A percentile compares a stretch with the other conserved stretches of the same genome.
Conservation (phyloP, 2,888 invertebrate genomes). For the Anthrax anthrax region DNA sequence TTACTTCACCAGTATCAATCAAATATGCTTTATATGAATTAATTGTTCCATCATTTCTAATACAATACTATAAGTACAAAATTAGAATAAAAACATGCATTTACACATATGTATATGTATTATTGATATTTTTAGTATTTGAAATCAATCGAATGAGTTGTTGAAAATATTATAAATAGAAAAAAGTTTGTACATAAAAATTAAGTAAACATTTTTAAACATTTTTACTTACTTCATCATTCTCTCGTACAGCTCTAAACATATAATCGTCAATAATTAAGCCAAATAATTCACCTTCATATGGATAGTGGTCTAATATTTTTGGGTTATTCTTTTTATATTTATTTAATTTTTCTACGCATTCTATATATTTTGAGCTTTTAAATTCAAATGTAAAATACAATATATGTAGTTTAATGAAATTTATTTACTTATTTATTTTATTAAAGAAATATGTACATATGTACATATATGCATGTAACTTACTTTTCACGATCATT, state of each 20-base stretch:
- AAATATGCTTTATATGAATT: constrained; percentile 5
- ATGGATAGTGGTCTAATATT: constrained; percentile 1
- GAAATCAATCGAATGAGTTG: too few relatives aligned
- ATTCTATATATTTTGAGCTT: background rate
- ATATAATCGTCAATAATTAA: constrained; percentile 6
- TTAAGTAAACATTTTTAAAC: background rate
- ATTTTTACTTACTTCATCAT: constrained; percentile 1
- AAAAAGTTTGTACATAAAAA: too few relatives aligned
- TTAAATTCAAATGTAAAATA: background rate
- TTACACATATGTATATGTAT: too few relatives aligned
- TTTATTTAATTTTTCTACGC: constrained; percentile 1
- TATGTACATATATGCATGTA: too few relatives aligned
- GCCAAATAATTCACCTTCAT: constrained; percentile 9
- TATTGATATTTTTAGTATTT: too few relatives aligned
- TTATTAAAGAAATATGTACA: too few relatives aligned
- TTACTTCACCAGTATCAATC: constrained; percentile 7
- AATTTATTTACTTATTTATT: background rate
- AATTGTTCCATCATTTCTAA: background rate
- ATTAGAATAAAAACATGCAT: too few relatives aligned
- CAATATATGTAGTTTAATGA: background rate
- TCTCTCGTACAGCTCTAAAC: constrained; percentile 10
- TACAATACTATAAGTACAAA: background rate
- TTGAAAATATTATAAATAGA: too few relatives aligned
- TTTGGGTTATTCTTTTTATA: constrained; percentile 3
- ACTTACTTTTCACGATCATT: constrained; percentile 5